A percentile compares a stretch with the other conserved stretches of the same genome.
Conservation (phyloP, 2,888 invertebrate species). For the Acrobasis suavella region DNA sequence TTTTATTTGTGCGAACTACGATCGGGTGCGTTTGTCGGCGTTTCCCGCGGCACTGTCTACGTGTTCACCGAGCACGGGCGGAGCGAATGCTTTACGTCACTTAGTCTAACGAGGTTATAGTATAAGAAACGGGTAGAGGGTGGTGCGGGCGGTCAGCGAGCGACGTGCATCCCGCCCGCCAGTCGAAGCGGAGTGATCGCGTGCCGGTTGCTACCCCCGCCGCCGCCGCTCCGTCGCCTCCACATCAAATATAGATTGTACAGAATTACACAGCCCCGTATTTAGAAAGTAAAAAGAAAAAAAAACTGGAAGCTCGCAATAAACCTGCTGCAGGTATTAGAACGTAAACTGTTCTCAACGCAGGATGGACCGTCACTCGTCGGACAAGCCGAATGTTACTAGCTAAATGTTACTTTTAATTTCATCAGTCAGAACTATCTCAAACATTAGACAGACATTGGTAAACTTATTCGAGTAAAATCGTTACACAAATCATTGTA, state of each 20-base stretch:
- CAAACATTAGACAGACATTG: too few species aligned
- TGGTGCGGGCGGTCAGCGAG: conserved; percentile 41
- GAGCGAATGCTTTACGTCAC: conserved; percentile 67
- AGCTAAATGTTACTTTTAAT: too few species aligned
- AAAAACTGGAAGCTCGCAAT: too few species aligned
- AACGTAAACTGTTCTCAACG: too few species aligned
- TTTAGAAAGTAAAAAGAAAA: neutral
- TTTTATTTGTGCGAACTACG: conserved; percentile 46
- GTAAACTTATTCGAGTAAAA: too few species aligned
- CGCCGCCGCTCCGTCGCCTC: conserved; percentile 45
- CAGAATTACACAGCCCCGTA: neutral
- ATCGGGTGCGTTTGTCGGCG: conserved; percentile 46
- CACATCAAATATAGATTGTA: neutral
- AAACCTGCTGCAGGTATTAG: too few species aligned
- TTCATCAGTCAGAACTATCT: too few species aligned
- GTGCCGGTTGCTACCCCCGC: conserved; percentile 60
- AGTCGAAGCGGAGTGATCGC: conserved; percentile 72
- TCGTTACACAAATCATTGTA: too few species aligned
- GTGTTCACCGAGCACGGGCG: conserved; percentile 49
- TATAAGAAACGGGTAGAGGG: conserved; percentile 48
- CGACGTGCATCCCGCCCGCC: conserved; percentile 69
- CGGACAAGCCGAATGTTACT: too few species aligned
- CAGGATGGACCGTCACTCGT: too few species aligned
- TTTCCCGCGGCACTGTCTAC: conserved; percentile 39
- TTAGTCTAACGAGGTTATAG: conserved; percentile 69